Base-by-base conservation (phyloP, 37 sponge, comb jelly and placozoan genomes). In the Sycon ciliatum region DNA sequence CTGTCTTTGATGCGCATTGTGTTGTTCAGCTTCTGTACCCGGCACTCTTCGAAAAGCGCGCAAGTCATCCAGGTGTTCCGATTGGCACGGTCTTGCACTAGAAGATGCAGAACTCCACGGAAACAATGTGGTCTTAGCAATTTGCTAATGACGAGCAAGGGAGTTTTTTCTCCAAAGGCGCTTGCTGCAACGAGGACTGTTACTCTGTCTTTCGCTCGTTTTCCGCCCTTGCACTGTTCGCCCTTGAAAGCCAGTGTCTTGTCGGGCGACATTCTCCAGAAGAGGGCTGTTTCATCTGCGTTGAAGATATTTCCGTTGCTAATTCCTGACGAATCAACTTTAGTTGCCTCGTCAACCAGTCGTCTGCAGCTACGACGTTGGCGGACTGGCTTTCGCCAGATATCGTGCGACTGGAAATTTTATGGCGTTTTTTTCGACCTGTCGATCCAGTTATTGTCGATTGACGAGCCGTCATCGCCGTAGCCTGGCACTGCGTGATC, bases 11-110 rank as follows among this genome's bases (percentile, higher is more conserved):
- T 36, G 4, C 1, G 6, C 11, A 76, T 32, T 11, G 5, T 63
- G 1, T 28, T 9, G 16, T 76, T 62, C 46, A 36, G 46, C 4
- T 60, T 65, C 52, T 36, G n/a, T n/a, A n/a, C 1, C 46, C 64
- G 52, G 33, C 16, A 66, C 28, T 76, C 39, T 18, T 65, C 34
- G 1, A 63, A 76, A 1, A 76, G 4, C 23, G 31, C 67, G 18
- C 55, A 1, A 3, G 60, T 76, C 76, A 76, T 76, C 67, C 76
- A 76, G 40, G 67, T 56, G 2, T 65, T 76, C 3, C 22, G 11
- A 54, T 72, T 72, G 57, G 57, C 73, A 56, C n/a, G 6, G 57
- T 72, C 52, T 3, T 49, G 57, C 1, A 72, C 37, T 3, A 57
- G 73, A 3, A 72, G 18, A 23, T 23, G n/a, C 2, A 32, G 31